Percentiles rank a stretch among this genome's conserved stretches.
Conservation (phyloP, 2,113 vertebrate genomes). For the Saccopteryx bilineata region DNA sequence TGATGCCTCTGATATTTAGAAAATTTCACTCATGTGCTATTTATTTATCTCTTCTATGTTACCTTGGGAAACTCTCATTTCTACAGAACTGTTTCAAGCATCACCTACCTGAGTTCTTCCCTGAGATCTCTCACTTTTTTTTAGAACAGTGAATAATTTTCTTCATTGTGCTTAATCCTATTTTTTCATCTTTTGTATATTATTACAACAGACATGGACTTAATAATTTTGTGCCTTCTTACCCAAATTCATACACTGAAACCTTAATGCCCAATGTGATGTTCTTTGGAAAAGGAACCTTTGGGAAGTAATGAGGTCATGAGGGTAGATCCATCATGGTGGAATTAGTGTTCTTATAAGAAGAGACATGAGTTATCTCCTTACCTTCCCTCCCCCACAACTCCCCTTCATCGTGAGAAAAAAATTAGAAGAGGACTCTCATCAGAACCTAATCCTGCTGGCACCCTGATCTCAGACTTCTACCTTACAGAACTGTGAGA, state of each 20-base stretch:
- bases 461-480: no score
- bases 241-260: neutral
- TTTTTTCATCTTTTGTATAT: neutral
- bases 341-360: neutral
- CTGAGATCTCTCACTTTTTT: neutral
- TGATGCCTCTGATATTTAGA: neutral
- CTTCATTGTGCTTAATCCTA: neutral
- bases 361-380: neutral
- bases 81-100: neutral
- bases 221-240: neutral
- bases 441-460: neutral
- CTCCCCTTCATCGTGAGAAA: no score
- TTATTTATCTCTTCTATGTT: conserved; percentile 10
- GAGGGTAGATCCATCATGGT: neutral
- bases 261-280: neutral
- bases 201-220: neutral
- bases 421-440: neutral
- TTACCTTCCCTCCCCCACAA: no score
- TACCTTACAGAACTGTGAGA: no score
- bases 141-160: neutral
- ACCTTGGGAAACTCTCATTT: neutral
- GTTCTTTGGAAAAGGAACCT: neutral
- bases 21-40: neutral
- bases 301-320: neutral
- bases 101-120: neutral